Base-by-base conservation (phyloP, 2,797 vertebrate genomes). In the Fratercula arctica region DNA sequence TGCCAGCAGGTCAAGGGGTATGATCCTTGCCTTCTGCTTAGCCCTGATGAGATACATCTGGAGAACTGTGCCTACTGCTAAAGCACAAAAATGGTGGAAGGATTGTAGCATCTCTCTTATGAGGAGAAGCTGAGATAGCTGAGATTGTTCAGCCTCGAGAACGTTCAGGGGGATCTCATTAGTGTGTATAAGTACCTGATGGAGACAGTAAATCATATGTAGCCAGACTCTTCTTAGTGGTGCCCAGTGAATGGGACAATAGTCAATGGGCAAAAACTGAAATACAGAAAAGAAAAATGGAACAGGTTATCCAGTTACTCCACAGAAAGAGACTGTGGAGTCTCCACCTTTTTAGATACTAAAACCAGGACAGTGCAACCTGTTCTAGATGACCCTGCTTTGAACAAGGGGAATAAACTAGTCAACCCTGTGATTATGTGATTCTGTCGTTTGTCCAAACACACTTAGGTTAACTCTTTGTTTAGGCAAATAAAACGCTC, bases 1-100 rank as follows among this genome's bases (percentile, higher is more conserved):
- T 79, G 39, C 20, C 23, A 61, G 6, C 1, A 1, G 6, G 3
- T 48, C 13, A 56, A 59, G 8, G 4, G 3, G 6, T 45, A 8
- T 63, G 43, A 56, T 82, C 25, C 43, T 73, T 48, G 4, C 33
- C 8, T 10, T 83, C 24, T 72, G 6, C 41, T 94, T 33, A 56
- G 45, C 13, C 8, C 13, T 56, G 39, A 4, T 28, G 13, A 78
- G 46, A 64, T 3, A 9, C 6, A 29, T 60, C 50, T 45, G 25
- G 75, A 87, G 6, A 46, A 3, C 4, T 54, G 7, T 39, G 15
- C 31, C 23, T 16, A 46, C 8, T 35, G 29, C 8, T 57, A 46
- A 69, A 60, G 10, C 21, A 61, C 5, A 45, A 57, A 87, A 60
- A n/a, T 6, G 1, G 4, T 33, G 20, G 13, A 60, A 72, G 31